A percentile compares a stretch with the other conserved stretches of the same genome.
These are phyloP conservation scores for Trissolcus brochymenae DNA, from an alignment of 2,888 invertebrate genomes.

Conservation along the genomic window DNA sequence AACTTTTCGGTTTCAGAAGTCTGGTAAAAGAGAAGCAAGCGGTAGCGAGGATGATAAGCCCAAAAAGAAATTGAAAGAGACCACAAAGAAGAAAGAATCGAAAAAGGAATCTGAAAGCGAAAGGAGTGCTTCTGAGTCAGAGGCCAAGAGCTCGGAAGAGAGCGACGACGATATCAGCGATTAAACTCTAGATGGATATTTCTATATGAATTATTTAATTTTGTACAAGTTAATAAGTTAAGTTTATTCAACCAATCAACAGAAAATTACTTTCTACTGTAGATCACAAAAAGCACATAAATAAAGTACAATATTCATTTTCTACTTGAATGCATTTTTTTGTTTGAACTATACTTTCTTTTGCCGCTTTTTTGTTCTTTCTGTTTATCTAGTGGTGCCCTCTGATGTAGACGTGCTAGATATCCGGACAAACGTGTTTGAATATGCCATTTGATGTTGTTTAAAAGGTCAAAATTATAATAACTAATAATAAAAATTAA, in stretches of 20 bases:
- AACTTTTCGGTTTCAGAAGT: conserved; percentile 28
- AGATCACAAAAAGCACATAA: too few relatives aligned
- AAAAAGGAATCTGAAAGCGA: conserved; percentile 7
- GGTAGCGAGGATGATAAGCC: conserved; percentile 47
- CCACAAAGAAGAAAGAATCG: conserved; percentile 62
- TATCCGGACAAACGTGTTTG: too few relatives aligned
- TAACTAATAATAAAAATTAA: too few relatives aligned
- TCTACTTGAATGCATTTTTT: background rate
- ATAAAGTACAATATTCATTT: too few relatives aligned
- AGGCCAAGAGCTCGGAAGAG: conserved; percentile 35
- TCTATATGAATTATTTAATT: conserved; percentile 5
- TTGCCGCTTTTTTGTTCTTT: background rate
- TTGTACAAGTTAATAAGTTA: conserved; percentile 17
- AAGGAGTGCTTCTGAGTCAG: conserved; percentile 26
- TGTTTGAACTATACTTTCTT: background rate
- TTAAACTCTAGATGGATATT: conserved; percentile 8
- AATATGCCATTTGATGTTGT: too few relatives aligned
- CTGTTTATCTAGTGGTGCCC: too few relatives aligned
- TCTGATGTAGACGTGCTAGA: too few relatives aligned
- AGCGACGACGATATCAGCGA: conserved; percentile 23
- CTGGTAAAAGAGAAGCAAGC: conserved; percentile 22
- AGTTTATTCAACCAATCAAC: background rate
- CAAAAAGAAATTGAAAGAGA: conserved; percentile 36
- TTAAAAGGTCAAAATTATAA: too few relatives aligned
- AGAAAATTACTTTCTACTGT: background rate